Conservation (phyloP, 1,140 invertebrate genomes). For the Zophobas morio region DNA sequence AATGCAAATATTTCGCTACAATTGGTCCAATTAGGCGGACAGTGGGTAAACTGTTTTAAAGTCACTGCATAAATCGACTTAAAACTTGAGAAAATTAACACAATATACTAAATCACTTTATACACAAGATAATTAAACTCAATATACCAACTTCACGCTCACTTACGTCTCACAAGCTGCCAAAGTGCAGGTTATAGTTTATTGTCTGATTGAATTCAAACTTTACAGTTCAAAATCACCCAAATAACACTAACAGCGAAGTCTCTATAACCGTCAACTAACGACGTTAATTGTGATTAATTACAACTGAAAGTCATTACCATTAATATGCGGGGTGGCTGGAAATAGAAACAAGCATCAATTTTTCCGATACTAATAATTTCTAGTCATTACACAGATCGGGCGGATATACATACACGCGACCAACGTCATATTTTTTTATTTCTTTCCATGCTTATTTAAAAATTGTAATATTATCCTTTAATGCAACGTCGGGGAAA, state of each 20-base stretch:
- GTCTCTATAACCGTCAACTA: not conserved
- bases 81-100: not conserved
- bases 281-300: constrained; percentile 31
- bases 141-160: not conserved
- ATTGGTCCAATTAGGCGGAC: not conserved
- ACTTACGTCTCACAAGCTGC: too few species aligned
- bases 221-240: not conserved
- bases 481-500: too few species aligned
- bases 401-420: too few species aligned
- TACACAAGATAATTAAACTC: not conserved
- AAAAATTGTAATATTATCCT: too few species aligned
- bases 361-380: too few species aligned
- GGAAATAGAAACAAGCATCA: not conserved
- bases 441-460: too few species aligned
- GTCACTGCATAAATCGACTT: not conserved
- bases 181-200: too few species aligned
- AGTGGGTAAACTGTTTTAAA: constrained; percentile 1
- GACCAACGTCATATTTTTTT: too few species aligned
- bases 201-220: not conserved
- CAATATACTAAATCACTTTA: not conserved
- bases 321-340: not conserved
- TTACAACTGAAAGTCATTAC: constrained; percentile 22
- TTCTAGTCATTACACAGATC: too few species aligned
- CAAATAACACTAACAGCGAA: not conserved
- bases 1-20: not conserved